Conservation (phyloP, 2,113 vertebrate genomes). For the Microtus montanus region DNA sequence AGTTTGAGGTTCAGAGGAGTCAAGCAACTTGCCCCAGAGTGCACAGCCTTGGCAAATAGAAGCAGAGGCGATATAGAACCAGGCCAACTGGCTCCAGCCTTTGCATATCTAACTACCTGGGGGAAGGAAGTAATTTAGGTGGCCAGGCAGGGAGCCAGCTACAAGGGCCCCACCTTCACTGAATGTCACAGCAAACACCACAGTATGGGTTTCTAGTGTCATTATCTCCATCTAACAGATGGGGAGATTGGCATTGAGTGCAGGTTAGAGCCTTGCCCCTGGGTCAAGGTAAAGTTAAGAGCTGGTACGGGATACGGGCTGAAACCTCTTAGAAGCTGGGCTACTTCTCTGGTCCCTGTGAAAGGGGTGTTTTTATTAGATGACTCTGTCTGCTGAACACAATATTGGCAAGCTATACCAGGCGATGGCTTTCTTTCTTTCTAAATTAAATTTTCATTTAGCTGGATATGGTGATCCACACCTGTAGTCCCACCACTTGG, state of each 20-base stretch:
- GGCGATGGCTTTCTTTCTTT: background rate
- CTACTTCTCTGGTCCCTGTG: background rate
- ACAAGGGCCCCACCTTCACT: background rate
- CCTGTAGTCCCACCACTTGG: background rate
- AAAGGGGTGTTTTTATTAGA: background rate
- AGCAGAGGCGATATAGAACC: background rate
- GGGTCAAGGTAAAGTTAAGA: background rate
- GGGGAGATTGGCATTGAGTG: background rate
- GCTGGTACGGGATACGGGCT: background rate
- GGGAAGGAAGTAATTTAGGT: background rate
- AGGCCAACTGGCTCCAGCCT: fast-evolving
- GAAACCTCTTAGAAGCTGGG: background rate
- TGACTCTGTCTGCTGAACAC: background rate
- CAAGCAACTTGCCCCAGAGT: background rate
- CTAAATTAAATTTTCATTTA: background rate
- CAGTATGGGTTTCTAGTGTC: background rate
- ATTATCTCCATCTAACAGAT: background rate
- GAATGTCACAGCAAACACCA: background rate
- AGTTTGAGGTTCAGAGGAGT: background rate
- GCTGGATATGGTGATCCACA: background rate
- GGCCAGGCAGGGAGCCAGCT: background rate
- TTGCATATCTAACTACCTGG: background rate
- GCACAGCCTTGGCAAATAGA: background rate
- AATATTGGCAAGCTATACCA: background rate
- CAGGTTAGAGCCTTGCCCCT: background rate